These are phyloP conservation scores for Ahaetulla prasina DNA, from an alignment of 2,113 vertebrate genomes.

Conservation along the genomic window DNA sequence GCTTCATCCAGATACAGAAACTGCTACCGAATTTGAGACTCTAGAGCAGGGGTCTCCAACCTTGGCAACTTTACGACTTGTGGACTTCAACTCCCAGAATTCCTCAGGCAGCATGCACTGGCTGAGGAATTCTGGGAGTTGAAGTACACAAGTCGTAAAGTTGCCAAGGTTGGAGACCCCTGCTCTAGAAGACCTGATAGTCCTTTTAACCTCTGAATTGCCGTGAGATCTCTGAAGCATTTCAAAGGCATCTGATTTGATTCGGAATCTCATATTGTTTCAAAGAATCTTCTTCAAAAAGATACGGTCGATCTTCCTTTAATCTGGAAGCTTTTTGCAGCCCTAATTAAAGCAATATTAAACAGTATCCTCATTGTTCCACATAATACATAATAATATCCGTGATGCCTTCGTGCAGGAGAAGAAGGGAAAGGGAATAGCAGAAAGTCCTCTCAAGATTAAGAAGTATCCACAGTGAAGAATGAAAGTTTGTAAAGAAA, in stretches of 20 bases:
- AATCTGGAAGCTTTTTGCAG: background rate
- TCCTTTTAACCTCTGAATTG: background rate
- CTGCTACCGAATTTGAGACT: background rate
- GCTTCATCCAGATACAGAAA: background rate
- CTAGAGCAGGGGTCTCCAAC: too few relatives aligned
- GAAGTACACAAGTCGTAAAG: too few relatives aligned
- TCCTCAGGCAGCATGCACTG: too few relatives aligned
- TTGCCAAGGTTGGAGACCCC: too few relatives aligned
- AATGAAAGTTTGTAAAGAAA: constrained; percentile 83
- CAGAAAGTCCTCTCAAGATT: constrained; percentile 30
- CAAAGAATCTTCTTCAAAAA: background rate
- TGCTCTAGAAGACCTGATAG: background rate
- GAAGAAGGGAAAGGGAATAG: background rate
- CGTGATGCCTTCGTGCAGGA: background rate
- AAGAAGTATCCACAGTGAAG: constrained; percentile 60
- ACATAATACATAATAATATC: constrained; percentile 16
- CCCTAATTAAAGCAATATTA: background rate
- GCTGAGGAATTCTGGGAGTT: too few relatives aligned
- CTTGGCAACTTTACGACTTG: too few relatives aligned
- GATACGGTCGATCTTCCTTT: background rate
- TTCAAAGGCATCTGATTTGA: background rate
- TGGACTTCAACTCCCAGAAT: too few relatives aligned
- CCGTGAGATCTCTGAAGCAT: background rate
- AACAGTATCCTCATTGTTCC: background rate
- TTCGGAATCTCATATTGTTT: background rate